Conservation (phyloP, 2,797 vertebrate species). For the Tamandua tetradactyla region DNA sequence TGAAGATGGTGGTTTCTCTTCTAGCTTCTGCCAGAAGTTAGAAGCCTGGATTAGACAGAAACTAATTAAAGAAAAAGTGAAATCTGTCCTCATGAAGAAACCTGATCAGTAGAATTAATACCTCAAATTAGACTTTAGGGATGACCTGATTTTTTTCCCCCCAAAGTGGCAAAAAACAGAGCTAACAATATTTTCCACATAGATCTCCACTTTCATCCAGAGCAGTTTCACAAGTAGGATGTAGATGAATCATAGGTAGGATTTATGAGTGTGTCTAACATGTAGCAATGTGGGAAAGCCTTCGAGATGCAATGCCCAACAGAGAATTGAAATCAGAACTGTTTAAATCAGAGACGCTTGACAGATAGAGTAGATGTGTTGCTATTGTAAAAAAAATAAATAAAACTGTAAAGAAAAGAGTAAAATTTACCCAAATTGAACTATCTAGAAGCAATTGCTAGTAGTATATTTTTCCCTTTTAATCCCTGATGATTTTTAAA, state of each 20-base stretch:
- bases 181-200: conserved; percentile 50
- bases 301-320: conserved; percentile 47
- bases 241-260: conserved; percentile 64
- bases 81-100: background rate
- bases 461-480: background rate
- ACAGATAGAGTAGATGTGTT: background rate
- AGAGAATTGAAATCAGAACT: conserved; percentile 17
- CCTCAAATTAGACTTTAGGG: background rate
- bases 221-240: conserved; percentile 54
- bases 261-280: conserved; percentile 65
- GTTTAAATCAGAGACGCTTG: conserved; percentile 51
- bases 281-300: conserved; percentile 59
- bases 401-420: background rate
- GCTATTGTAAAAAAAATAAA: conserved; percentile 24
- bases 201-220: conserved; percentile 45
- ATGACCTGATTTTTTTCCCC: background rate
- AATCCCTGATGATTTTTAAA: background rate
- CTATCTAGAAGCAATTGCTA: background rate
- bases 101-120: background rate
- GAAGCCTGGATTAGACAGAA: background rate
- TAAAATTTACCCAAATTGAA: background rate
- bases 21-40: background rate
- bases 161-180: conserved; percentile 16
- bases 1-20: background rate
- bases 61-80: background rate